These are phyloP conservation scores for Gymnosoma rotundatum DNA, from an alignment of 2,888 invertebrate species.

Conservation along the genomic window DNA sequence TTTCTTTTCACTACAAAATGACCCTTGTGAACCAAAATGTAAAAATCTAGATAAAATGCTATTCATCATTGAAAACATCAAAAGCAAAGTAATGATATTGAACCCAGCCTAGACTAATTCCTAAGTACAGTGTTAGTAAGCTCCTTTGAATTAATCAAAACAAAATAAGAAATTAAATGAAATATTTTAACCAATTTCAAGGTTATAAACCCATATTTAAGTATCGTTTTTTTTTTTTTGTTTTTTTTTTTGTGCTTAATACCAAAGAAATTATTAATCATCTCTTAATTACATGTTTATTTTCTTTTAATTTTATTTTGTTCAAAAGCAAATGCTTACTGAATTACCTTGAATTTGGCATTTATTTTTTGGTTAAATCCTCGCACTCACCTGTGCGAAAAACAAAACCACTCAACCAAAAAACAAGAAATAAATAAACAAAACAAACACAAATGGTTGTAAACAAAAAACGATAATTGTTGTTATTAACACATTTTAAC, in stretches of 20 bases:
- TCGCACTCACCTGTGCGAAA: neutral
- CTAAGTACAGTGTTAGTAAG: too few species aligned
- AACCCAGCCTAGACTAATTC: too few species aligned
- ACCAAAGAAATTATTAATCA: constrained; percentile 24
- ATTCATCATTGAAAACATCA: too few species aligned
- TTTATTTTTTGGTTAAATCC: neutral
- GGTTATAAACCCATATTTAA: neutral
- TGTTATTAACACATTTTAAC: constrained; percentile 30
- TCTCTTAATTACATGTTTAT: constrained; percentile 20
- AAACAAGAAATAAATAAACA: neutral
- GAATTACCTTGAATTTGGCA: constrained; percentile 30
- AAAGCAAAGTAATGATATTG: too few species aligned
- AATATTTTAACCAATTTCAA: neutral
- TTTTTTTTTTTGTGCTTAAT: neutral
- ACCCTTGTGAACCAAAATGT: too few species aligned
- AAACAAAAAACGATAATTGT: constrained; percentile 15
- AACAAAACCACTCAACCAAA: neutral
- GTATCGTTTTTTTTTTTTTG: neutral
- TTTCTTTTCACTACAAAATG: too few species aligned
- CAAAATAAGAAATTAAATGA: neutral
- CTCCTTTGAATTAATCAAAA: too few species aligned
- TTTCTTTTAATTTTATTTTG: constrained; percentile 5
- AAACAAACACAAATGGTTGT: constrained; percentile 10
- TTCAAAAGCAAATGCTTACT: neutral
- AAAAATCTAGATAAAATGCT: too few species aligned